Evolutionary conservation across 2,888 invertebrate species (phyloP), one percentile per base, ranked within the genome.

Genomic region (Agrilus biguttatus): DNA sequence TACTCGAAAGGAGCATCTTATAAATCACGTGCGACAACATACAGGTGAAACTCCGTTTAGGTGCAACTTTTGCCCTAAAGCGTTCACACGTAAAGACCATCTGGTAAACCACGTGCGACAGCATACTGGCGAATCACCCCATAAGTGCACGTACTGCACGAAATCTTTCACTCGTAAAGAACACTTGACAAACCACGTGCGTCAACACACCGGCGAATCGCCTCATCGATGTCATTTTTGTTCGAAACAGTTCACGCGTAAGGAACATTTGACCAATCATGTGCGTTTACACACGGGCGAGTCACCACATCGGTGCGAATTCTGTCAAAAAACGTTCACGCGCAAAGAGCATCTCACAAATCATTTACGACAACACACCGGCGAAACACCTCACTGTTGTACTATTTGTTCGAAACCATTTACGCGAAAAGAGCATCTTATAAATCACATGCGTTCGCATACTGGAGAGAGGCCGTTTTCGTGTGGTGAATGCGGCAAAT

Each of bases 201-300:
- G 87, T 42, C 87, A 87, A 62, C 88, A 88, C 66, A 87, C 87
- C 37, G 87, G 87, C 56, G 88, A 88, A 67, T 86, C 87, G 53
- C 87, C 87, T 46, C 87, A 87, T 59, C 78, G 84, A 50, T 88
- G 88, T 63, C 80, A 83, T 55, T 86, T 80, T 66, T 88, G 87
- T 70, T 78, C 83, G 53, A 86, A 87, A 63, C 83, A 83, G 34
- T 87, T 87, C 66, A 87, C 87, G 2, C 74, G 87, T 54, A 87
- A 87, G 66, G 88, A 88, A 62, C 87, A 88, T 65, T 74, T 88
- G 51, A 86, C 84, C 51, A 86, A 85, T 65, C 88, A 88, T 60
- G 82, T 88, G 63, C 75, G 67, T 36, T 66, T 68, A 52, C 77
- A 76, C 62, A 76, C 76, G 37, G 64, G 81, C 43, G 78, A 78